Base-by-base conservation (phyloP, 1,140 invertebrate species). In the Diachasmimorpha longicaudata region DNA sequence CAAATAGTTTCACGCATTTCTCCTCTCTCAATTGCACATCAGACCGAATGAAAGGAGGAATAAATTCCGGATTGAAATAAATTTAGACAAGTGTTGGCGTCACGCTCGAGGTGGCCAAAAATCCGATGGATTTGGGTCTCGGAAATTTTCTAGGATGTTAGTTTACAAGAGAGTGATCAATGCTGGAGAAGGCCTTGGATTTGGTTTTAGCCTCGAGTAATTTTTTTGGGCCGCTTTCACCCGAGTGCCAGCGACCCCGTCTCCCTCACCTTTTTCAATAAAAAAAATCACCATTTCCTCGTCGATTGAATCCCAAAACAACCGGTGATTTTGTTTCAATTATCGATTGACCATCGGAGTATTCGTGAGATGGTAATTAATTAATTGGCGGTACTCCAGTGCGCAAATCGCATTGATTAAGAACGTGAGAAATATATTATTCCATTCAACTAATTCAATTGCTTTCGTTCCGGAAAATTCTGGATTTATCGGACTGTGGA, bases 171-270 rank as follows among this genome's bases (percentile, higher is more conserved):
- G 36, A 37, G 66, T 68, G 66, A 68, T 23, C 25, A 10, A 31
- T 6, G 36, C 14, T 14, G 23, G 58, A 31, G 58, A 66, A 66
- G 44, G 48, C 70, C 58, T 77, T 77, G 71, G 31, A 58, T 39
- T 70, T 25, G 16, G 9, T 66, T 73, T 73, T 66, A 44, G 58
- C 63, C 75, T 73, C 75, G 74, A 58, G 73, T 52, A 78, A 84
- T 83, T 83, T 80, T 82, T 85, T 85, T 86, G 83, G 83, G 83
- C 81, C 83, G 86, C 87, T 88, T 88, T 88, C 87, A 82, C 87
- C 81, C 79, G 81, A 80, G 77, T 72, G 74, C 55, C 77, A 23
- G 68, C 70, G 67, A 72, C 66, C 79, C 52, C 72, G 3, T 69
- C 76, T 75, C 23, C 31, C 11, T 25, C 14, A 25, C 58, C 21